phyloP scores from a whole-genome alignment of 2,888 invertebrate species.

The Diarsia mendica region DNA sequence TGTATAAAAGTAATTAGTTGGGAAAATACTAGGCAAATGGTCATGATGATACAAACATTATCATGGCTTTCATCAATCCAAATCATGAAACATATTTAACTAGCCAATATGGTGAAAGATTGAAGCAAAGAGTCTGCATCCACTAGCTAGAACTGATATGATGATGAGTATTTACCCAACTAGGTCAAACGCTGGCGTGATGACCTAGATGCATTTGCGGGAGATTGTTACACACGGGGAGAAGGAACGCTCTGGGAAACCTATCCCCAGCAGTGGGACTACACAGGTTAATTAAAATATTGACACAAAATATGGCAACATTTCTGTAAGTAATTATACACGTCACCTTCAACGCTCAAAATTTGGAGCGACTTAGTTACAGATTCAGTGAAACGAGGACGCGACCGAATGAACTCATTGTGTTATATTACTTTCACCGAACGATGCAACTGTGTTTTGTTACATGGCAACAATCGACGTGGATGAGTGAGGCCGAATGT shows the following conservation, averaged over 20 bases:
- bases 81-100: slow-evolving; percentile 2
- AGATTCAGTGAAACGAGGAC: slow-evolving; percentile 54
- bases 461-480: slow-evolving; percentile 35
- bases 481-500: slow-evolving; percentile 20
- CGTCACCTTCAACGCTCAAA: slow-evolving; percentile 33
- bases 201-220: background rate
- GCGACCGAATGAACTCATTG: slow-evolving; percentile 61
- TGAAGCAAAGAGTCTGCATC: background rate
- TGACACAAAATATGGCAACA: slow-evolving; percentile 15
- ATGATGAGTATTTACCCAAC: background rate
- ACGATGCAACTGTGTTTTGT: slow-evolving; percentile 33
- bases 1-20: background rate
- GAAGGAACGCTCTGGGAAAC: background rate
- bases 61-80: background rate
- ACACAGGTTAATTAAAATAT: background rate
- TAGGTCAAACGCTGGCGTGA: slow-evolving; percentile 8
- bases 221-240: background rate
- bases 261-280: background rate
- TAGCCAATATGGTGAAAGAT: background rate
- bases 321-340: slow-evolving; percentile 3
- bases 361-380: slow-evolving; percentile 34
- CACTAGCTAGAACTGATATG: background rate
- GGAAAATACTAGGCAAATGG: background rate
- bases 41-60: background rate
- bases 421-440: slow-evolving; percentile 61